phyloP scores from a whole-genome alignment of 2,797 vertebrate genomes.

The Pseudomugil tenellus region DNA sequence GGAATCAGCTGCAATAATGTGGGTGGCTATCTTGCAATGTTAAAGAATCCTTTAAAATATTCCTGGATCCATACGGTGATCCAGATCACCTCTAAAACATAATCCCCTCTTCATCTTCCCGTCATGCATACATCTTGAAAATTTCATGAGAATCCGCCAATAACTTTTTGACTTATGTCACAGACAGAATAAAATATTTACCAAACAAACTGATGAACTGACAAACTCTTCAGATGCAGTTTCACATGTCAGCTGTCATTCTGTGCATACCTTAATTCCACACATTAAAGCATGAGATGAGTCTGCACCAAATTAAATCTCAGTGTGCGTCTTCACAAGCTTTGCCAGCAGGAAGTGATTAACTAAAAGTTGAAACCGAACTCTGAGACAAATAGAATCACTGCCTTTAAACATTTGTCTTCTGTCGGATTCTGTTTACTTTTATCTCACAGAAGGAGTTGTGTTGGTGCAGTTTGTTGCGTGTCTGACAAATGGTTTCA shows the following conservation, averaged over 20 bases:
- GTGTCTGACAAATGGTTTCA: not conserved
- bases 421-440: not conserved
- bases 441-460: not conserved
- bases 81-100: too few species aligned
- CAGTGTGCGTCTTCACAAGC: not conserved
- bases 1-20: too few species aligned
- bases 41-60: too few species aligned
- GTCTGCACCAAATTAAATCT: not conserved
- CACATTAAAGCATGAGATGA: not conserved
- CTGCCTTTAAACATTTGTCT: not conserved
- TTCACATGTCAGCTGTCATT: not conserved
- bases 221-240: slow-evolving; percentile 4
- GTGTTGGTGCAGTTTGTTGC: not conserved
- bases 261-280: not conserved
- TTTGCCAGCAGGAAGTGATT: slow-evolving; percentile 5
- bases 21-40: too few species aligned
- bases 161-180: too few species aligned
- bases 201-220: slow-evolving; percentile 9
- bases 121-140: too few species aligned
- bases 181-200: slow-evolving; percentile 5
- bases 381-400: not conserved
- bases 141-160: too few species aligned
- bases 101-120: too few species aligned
- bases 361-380: not conserved
- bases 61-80: too few species aligned